A percentile compares a stretch with the other conserved stretches of the same genome.
These are phyloP conservation scores for Halocynthia roretzi DNA, from an alignment of 23 tunicate species.

Conservation along the genomic window DNA sequence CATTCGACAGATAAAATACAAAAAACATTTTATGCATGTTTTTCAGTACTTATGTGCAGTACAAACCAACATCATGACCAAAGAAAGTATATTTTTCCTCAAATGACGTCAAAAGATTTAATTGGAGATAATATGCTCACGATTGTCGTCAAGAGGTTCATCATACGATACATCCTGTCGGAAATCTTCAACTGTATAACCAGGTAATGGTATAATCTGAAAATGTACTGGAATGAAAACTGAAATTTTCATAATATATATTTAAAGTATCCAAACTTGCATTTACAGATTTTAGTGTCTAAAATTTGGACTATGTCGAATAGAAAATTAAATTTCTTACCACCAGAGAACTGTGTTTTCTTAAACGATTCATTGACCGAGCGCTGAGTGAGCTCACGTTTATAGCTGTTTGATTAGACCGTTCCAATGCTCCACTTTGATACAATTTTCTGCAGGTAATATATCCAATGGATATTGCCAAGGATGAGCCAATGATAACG, in stretches of 20 bases:
- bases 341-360: slow-evolving; percentile 6
- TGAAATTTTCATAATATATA: background rate
- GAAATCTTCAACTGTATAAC: slow-evolving; percentile 3
- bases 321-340: background rate
- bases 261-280: background rate
- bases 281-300: background rate
- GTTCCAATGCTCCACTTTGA: background rate
- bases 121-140: too few relatives aligned
- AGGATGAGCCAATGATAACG: background rate
- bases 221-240: background rate
- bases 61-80: too few relatives aligned
- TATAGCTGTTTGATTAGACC: background rate
- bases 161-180: background rate
- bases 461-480: background rate
- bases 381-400: slow-evolving; percentile 4
- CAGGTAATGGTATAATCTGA: background rate
- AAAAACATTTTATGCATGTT: too few relatives aligned
- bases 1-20: too few relatives aligned
- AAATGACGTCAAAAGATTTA: too few relatives aligned
- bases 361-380: slow-evolving; percentile 2
- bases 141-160: too few relatives aligned
- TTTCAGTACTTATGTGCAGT: too few relatives aligned
- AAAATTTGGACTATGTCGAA: background rate
- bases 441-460: background rate
- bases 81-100: too few relatives aligned